phyloP scores from a whole-genome alignment of 2,113 vertebrate species.

The Lathamus discolor region DNA sequence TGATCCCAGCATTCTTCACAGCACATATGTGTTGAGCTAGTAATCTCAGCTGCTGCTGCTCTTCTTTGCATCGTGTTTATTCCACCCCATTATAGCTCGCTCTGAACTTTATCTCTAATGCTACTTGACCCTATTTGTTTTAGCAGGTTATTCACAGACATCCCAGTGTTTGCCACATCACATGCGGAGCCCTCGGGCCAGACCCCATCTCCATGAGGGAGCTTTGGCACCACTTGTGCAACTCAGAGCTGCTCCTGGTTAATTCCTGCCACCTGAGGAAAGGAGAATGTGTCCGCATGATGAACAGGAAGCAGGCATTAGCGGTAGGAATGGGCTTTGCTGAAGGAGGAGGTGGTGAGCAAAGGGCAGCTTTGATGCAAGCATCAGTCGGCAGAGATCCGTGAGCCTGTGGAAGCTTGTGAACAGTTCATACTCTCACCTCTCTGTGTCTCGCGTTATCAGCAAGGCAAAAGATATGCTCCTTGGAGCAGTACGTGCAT shows the following conservation, averaged over 20 bases:
- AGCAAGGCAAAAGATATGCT: slow-evolving; percentile 1
- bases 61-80: neutral
- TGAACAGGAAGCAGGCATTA: neutral
- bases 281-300: neutral
- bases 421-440: slow-evolving; percentile 13
- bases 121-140: neutral
- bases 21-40: neutral
- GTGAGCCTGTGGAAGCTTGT: neutral
- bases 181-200: neutral
- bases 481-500: neutral
- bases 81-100: neutral
- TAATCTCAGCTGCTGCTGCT: neutral
- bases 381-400: neutral
- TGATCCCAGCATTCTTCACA: neutral
- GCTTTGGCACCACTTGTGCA: neutral
- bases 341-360: slow-evolving; percentile 19
- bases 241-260: neutral
- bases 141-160: neutral
- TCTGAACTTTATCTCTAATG: neutral
- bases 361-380: slow-evolving; percentile 44
- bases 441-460: neutral
- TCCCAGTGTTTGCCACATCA: neutral
- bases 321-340: neutral
- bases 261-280: neutral
- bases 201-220: neutral